Percentiles rank a stretch among this genome's conserved stretches.
These are phyloP conservation scores for Catharus fuscescens DNA, from an alignment of 2,113 vertebrate genomes.

Conservation along the genomic window DNA sequence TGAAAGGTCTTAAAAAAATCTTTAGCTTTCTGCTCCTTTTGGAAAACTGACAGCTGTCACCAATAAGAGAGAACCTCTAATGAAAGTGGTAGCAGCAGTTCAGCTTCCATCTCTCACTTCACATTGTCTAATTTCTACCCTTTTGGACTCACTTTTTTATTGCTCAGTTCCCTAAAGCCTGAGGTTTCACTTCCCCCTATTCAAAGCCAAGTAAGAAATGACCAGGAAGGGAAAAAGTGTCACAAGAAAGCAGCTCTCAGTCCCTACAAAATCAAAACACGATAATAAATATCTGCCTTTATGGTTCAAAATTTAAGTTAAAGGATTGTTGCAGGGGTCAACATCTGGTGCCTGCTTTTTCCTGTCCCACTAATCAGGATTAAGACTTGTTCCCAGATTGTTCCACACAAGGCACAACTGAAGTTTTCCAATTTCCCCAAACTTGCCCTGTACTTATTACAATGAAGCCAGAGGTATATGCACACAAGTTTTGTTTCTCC, in stretches of 20 bases:
- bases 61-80: background rate
- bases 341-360: background rate
- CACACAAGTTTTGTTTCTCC: background rate
- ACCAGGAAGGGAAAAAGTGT: background rate
- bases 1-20: background rate
- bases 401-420: background rate
- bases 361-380: background rate
- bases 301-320: background rate
- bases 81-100: background rate
- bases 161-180: conserved; percentile 18
- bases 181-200: background rate
- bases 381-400: background rate
- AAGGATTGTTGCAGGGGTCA: background rate
- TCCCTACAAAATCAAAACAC: background rate
- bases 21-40: background rate
- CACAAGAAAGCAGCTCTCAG: background rate
- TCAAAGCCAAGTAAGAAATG: background rate
- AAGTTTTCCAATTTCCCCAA: background rate
- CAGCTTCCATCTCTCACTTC: conserved; percentile 52
- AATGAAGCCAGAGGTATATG: background rate
- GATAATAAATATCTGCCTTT: background rate
- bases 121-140: background rate
- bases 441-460: background rate
- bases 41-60: background rate
- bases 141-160: background rate